These are phyloP conservation scores for Drosophila phalerata DNA, from an alignment of 2,888 invertebrate genomes.

Conservation along the genomic window DNA sequence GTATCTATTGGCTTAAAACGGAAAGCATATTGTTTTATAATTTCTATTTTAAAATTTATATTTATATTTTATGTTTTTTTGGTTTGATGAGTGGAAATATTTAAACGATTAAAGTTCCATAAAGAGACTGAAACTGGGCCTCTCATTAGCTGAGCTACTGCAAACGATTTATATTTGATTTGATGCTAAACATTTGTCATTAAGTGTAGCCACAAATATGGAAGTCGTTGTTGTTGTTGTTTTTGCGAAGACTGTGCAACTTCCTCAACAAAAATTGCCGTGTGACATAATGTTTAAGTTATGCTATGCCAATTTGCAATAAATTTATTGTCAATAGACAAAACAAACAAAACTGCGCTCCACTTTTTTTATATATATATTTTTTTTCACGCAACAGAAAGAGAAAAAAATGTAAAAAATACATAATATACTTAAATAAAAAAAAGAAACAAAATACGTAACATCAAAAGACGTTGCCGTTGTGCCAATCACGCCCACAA, in stretches of 20 bases:
- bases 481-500: constrained; percentile 59
- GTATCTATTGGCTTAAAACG: too few species aligned
- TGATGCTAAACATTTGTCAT: constrained; percentile 51
- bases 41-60: too few species aligned
- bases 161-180: constrained; percentile 40
- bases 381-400: constrained; percentile 61
- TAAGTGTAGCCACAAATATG: constrained; percentile 47
- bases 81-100: background rate
- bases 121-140: constrained; percentile 25
- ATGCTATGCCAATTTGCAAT: constrained; percentile 56
- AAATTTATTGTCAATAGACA: constrained; percentile 60
- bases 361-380: constrained; percentile 46
- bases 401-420: constrained; percentile 17
- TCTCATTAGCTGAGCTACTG: constrained; percentile 41
- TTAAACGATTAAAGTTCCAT: constrained; percentile 32
- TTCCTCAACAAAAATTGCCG: constrained; percentile 43
- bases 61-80: too few species aligned
- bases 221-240: constrained; percentile 21
- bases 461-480: constrained; percentile 44
- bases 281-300: constrained; percentile 58
- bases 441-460: constrained; percentile 45
- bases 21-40: too few species aligned
- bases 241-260: constrained; percentile 35
- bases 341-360: constrained; percentile 63
- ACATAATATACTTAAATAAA: constrained; percentile 13